These are phyloP conservation scores for Ptychobarbus kaznakovi DNA, from an alignment of 2,797 vertebrate species.

Conservation along the genomic window DNA sequence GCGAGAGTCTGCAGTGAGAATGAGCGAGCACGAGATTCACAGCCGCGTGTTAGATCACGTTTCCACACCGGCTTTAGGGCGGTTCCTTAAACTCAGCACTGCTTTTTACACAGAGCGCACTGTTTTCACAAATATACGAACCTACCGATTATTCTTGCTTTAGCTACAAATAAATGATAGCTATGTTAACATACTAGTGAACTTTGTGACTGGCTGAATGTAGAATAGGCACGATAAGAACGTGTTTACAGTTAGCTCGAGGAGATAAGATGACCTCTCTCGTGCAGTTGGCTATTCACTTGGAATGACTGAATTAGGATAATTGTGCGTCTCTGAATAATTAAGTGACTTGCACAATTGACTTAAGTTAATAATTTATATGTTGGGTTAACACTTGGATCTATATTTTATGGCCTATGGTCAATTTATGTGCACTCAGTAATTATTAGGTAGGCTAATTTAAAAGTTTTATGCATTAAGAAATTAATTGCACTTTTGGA, in stretches of 20 bases:
- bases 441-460: not conserved
- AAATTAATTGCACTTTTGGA: not conserved
- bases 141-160: not conserved
- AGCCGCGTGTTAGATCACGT: constrained; percentile 53
- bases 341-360: constrained; percentile 29
- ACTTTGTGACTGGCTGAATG: constrained; percentile 1
- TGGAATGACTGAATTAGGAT: constrained; percentile 9
- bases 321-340: constrained; percentile 40
- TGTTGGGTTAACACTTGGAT: not conserved
- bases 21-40: constrained; percentile 37
- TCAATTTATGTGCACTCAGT: not conserved
- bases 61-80: constrained; percentile 61
- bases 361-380: constrained; percentile 19
- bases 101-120: not conserved
- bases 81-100: constrained; percentile 58
- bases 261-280: constrained; percentile 7
- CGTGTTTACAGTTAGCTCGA: not conserved
- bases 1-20: constrained; percentile 62
- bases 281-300: not conserved
- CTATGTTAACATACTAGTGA: not conserved
- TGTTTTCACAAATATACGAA: not conserved
- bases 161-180: not conserved
- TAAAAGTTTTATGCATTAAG: not conserved
- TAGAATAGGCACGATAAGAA: not conserved
- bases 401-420: not conserved